Conservation (phyloP, 1,140 invertebrate species). For the Tetraneura akinire region DNA sequence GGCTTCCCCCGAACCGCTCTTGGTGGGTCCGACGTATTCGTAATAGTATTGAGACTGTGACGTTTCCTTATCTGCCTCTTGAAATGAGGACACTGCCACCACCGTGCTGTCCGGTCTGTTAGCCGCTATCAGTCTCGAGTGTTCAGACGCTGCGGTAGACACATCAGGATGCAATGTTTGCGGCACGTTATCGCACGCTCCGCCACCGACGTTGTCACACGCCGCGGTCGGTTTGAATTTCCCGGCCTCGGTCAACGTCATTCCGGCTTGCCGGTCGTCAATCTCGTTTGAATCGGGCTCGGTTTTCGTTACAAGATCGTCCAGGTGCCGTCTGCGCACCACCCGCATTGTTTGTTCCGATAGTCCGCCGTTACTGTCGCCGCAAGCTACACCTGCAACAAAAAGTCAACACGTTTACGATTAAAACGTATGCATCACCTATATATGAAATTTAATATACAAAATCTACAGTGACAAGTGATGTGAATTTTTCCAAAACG, state of each 20-base stretch:
- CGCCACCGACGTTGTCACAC: background rate
- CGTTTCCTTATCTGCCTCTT: background rate
- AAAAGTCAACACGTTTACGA: background rate
- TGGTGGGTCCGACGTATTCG: constrained; percentile 34
- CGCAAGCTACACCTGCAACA: constrained; percentile 20
- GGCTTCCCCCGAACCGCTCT: constrained; percentile 52
- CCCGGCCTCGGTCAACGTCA: constrained; percentile 11
- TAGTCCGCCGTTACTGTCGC: background rate
- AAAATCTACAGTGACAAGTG: no score
- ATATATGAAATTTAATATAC: no score
- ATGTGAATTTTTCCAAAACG: no score
- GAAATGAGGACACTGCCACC: background rate
- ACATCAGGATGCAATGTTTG: background rate
- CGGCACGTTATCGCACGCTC: background rate
- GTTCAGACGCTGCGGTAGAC: background rate
- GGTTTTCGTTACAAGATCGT: constrained; percentile 11
- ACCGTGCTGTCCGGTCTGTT: constrained; percentile 1
- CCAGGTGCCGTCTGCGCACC: constrained; percentile 7
- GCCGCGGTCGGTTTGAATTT: background rate
- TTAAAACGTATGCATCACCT: no score
- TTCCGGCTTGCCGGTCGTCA: background rate
- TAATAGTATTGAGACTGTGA: constrained; percentile 43
- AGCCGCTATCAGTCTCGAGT: background rate
- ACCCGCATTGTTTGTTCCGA: background rate
- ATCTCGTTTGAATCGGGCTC: constrained; percentile 26